Base-by-base conservation (phyloP, 2,888 invertebrate species). In the Ectemnius continuus region DNA sequence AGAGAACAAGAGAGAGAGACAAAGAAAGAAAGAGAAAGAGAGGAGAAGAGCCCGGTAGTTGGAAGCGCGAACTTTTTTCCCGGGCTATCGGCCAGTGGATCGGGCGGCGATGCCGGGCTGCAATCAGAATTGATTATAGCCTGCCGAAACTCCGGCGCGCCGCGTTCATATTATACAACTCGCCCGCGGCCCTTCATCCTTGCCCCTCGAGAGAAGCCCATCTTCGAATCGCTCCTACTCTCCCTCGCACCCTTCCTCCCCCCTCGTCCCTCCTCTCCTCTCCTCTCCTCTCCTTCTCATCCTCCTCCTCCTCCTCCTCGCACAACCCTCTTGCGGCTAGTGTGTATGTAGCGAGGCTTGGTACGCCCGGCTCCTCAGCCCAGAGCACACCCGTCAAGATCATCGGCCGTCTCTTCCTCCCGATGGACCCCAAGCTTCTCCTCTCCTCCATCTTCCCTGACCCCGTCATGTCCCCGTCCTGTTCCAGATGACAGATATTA, bases 111-210 rank as follows among this genome's bases (percentile, higher is more conserved):
- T 88, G 85, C 89, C 80, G 87, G 88, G 88, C 88, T 88, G 89
- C 90, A 89, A 90, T 89, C 90, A 89, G 90, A 89, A 90, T 90
- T 89, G 90, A 90, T 90, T 90, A 89, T 89, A 89, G 90, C 89
- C 89, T 90, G 90, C 90, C 90, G 90, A 91, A 91, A 90, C 87
- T 88, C 83, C 82, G 87, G 84, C 85, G 87, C 86, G 87, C 72
- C 68, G 84, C 86, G 85, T 82, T 83, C 84, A 83, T 88, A 88
- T 88, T 88, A 88, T 88, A 88, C 88, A 87, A 87, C 86, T 85
- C 79, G 88, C 87, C 85, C 84, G 85, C 84, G 85, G 86, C 81
- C 66, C 78, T 52, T 62, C 69, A 70, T 61, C 66, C 63, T 64
- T 59, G 26, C 65, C 69, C 70, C 76, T 57, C 64, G 62, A 36